Evolutionary conservation across 2,888 invertebrate species (phyloP).

Genomic region (Erannis defoliaria): DNA sequence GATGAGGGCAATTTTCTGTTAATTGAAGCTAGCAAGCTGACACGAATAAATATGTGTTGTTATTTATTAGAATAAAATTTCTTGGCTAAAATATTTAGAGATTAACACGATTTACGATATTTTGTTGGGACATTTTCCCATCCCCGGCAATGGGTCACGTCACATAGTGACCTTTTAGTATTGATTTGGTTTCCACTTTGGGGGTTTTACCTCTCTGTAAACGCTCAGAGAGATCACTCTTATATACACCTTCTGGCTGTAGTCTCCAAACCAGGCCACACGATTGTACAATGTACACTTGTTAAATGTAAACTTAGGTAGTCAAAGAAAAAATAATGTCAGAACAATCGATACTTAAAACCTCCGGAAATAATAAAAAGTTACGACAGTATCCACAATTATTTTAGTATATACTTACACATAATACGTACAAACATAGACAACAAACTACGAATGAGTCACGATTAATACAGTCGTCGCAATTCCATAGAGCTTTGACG

Average conservation of each 20-base stretch:
- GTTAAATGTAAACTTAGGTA: constrained; percentile 15
- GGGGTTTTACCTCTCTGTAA: constrained; percentile 87
- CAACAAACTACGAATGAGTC: constrained; percentile 84
- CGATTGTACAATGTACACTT: constrained; percentile 27
- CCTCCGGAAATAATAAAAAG: constrained; percentile 73
- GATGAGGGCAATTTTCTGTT: constrained; percentile 72
- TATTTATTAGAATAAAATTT: constrained; percentile 44
- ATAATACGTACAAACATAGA: constrained; percentile 81
- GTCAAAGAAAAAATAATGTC: background rate
- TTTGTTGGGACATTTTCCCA: constrained; percentile 67
- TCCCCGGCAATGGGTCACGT: constrained; percentile 89
- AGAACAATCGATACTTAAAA: constrained; percentile 56
- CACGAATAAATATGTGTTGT: constrained; percentile 44
- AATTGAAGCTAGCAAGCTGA: constrained; percentile 77
- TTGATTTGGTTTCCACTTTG: constrained; percentile 94
- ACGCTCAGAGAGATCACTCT: constrained; percentile 73
- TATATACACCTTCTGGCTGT: constrained; percentile 64
- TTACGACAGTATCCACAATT: constrained; percentile 73
- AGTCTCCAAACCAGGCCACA: constrained; percentile 41
- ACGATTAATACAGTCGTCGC: constrained; percentile 83
- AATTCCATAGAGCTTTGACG: constrained; percentile 76
- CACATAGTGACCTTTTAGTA: constrained; percentile 91
- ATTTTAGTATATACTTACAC: constrained; percentile 75
- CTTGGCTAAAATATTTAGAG: constrained; percentile 63
- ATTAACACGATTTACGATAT: constrained; percentile 65